Evolutionary conservation across 2,888 invertebrate species (phyloP).

Genomic region (Tolmerus cingulatus): DNA sequence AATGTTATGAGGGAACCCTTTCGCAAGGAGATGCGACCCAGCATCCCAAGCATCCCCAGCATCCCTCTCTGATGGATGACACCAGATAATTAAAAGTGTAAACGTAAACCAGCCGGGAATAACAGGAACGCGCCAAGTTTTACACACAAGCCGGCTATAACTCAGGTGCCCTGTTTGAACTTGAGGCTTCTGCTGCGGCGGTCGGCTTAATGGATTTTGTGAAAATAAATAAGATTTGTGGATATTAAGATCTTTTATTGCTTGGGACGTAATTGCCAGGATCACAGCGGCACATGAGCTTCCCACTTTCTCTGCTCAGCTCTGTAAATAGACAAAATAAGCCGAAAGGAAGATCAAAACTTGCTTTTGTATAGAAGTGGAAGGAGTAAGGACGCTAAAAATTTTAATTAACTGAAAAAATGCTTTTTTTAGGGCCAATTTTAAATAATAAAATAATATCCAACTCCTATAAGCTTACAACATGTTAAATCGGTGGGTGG

Average conservation of each 20-base stretch:
- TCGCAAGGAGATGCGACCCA: not conserved
- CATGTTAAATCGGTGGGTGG: too few relatives aligned
- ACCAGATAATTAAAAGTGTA: conserved; percentile 33
- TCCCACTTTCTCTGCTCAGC: not conserved
- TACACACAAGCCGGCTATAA: not conserved
- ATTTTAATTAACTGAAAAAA: not conserved
- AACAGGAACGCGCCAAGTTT: not conserved
- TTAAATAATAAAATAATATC: too few relatives aligned
- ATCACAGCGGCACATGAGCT: not conserved
- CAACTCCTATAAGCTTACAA: too few relatives aligned
- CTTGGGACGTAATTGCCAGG: not conserved
- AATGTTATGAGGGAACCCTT: not conserved
- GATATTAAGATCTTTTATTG: conserved; percentile 14
- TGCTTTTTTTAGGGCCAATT: too few relatives aligned
- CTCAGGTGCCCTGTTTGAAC: conserved; percentile 1
- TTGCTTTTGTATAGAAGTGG: not conserved
- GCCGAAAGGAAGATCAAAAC: not conserved
- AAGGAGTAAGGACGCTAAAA: not conserved
- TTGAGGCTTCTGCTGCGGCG: not conserved
- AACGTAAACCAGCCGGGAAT: conserved; percentile 8
- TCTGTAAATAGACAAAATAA: not conserved
- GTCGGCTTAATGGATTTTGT: conserved; percentile 12
- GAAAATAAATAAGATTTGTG: conserved; percentile 22
- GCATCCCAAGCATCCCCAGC: not conserved
- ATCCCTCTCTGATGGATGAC: not conserved